Evolutionary conservation across 2,888 invertebrate species (phyloP), one percentile per base, ranked within the genome.

Genomic region (Tethea ocularis): DNA sequence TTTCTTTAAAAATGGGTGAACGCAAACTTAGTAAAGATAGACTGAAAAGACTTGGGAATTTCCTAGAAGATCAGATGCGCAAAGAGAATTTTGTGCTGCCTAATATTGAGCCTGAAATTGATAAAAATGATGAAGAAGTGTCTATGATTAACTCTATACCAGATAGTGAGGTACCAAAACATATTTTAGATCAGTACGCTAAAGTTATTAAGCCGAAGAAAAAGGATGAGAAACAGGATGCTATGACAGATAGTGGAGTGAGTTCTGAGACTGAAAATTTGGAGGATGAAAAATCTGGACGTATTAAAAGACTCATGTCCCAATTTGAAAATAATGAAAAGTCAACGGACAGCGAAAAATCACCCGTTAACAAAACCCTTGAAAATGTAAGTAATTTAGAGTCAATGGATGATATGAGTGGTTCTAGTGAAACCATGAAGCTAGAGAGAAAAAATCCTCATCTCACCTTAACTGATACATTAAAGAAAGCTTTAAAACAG

Each of bases 401-500:
- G 36, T 64, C 69, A 0, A 88, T 91, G 86, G 85, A 89, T 20
- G 75, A 83, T 61, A 68, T 92, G 2, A 83, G 86, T 22, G 82
- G 83, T 7, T 91, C 91, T 13, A 91, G 87, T 74, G 91, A 92
- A 65, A 91, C 91, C 0, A 89, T 91, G 75, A 80, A 80, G 6
- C 67, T 92, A 4, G 93, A 91, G 72, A 83, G 87, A 41, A 91
- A 91, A 61, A 93, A 91, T 60, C 93, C 93, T 2, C 88, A 92
- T 67, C 65, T 92, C 53, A 80, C 74, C n/a, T 67, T 93, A 56
- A 93, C 94, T 0, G 95, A 95, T 68, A 95, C 95, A 1, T 83
- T 96, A 38, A 95, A 95, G 76, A 94, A 94, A 64, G 95, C 95
- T 20, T 83, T 96, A 52, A 95, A 94, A 75, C 94, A 95, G 67